Evolutionary conservation across 1,140 invertebrate species (phyloP).

Genomic region (Bombus affinis): DNA sequence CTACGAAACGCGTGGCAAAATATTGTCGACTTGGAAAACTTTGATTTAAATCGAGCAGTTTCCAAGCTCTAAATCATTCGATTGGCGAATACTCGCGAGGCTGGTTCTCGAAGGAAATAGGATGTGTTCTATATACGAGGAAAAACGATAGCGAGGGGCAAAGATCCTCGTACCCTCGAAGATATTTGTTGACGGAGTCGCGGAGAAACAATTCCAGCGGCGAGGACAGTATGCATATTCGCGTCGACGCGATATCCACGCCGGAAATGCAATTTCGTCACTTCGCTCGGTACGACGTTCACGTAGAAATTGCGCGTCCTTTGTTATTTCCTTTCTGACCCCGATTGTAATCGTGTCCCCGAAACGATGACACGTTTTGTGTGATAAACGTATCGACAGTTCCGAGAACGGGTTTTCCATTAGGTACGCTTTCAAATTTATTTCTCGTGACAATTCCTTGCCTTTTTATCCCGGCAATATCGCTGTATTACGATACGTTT

Average conservation of each 20-base stretch:
- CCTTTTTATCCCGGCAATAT: background rate
- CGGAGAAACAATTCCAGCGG: constrained; percentile 4
- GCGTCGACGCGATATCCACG: background rate
- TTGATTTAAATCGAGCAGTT: background rate
- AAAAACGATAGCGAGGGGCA: background rate
- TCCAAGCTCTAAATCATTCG: background rate
- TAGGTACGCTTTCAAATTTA: background rate
- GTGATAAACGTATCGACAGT: background rate
- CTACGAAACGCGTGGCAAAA: background rate
- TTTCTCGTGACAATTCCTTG: background rate
- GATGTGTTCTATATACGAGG: background rate
- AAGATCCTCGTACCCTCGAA: background rate
- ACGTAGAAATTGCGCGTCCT: background rate
- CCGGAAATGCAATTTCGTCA: constrained; percentile 8
- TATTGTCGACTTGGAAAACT: background rate
- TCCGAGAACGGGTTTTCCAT: background rate
- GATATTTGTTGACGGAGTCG: background rate
- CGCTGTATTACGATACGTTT: background rate
- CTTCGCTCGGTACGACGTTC: background rate
- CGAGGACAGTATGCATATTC: constrained; percentile 1
- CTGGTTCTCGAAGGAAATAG: background rate
- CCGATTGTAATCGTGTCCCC: background rate
- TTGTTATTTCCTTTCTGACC: background rate
- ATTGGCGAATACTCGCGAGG: background rate
- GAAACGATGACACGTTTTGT: background rate